Evolutionary conservation across 2,113 vertebrate genomes (phyloP).

Genomic region (Cyanistes caeruleus): DNA sequence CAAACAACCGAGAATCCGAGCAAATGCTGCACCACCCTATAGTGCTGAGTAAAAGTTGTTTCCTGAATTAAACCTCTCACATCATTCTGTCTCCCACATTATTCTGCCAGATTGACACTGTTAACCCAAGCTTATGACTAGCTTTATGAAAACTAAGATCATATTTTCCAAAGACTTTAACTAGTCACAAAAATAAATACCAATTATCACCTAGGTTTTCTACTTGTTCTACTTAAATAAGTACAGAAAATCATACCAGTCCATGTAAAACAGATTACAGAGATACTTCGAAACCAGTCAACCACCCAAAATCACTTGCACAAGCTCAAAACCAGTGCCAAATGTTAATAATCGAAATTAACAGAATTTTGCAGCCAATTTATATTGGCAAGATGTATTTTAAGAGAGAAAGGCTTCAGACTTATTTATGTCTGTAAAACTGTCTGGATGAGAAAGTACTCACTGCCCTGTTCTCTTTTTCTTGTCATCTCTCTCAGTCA

Average conservation of each 20-base stretch:
- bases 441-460: not conserved
- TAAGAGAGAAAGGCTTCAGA: not conserved
- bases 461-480: not conserved
- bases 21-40: not conserved
- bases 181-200: not conserved
- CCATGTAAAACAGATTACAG: not conserved
- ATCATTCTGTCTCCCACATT: not conserved
- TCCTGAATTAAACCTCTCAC: not conserved
- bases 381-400: not conserved
- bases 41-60: not conserved
- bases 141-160: not conserved
- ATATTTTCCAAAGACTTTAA: not conserved
- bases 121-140: not conserved
- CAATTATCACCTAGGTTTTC: not conserved
- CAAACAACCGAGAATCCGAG: not conserved
- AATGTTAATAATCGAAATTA: slow-evolving; percentile 15
- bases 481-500: slow-evolving; percentile 9
- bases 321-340: not conserved
- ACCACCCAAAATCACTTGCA: not conserved
- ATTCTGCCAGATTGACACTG: not conserved
- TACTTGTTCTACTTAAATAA: not conserved
- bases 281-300: not conserved
- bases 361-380: not conserved
- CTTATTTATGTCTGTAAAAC: not conserved
- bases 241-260: not conserved